Base-by-base conservation (phyloP, 2,797 vertebrate genomes). In the Mastacembelus armatus region DNA sequence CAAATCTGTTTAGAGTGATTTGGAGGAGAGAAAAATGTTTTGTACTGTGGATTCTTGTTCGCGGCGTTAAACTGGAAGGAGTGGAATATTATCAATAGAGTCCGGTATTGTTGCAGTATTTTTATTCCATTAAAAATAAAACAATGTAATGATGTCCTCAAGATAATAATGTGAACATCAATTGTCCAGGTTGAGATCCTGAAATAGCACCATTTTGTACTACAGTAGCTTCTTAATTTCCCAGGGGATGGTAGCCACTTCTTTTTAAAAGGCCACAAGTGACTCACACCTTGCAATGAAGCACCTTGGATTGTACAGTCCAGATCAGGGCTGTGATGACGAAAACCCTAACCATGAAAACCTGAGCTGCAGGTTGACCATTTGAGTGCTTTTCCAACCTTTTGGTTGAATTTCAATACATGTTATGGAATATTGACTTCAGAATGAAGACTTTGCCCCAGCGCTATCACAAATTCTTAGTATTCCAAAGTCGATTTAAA, bases 231-330 rank as follows among this genome's bases (percentile, higher is more conserved):
- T 43, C 51, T 21, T 67, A 45, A 72, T 79, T 77, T 77, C 77
- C 62, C 71, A 9, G 24, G 59, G 36, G 52, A 36, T 27, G 44
- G 33, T 26, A 35, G 65, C 63, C 33, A 33, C 36, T 69, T 64
- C 44, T 62, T 63, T 51, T 45, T 38, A 15, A 68, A 47, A 66
- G 48, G 60, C 71, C 57, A 63, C 48, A 57, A 59, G 63, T 74
- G 64, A 72, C 40, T 83, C 54, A 43, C 14, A 52, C 43, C 35
- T 59, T 76, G 27, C 19, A 61, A 1, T 48, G 7, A 38, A 81
- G 52, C 32, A 19, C 47, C 11, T 70, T 7, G 27, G 48, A 7
- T 51, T 10, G 32, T n/a, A n/a, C 35, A 22, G 21, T 14, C 39
- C 26, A 33, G 21, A 35, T 14, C 19, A 1, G 5, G 22, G 3